Evolutionary conservation across 2,888 invertebrate species (phyloP), one percentile per base, ranked within the genome.

Genomic region (Acleris cristana): DNA sequence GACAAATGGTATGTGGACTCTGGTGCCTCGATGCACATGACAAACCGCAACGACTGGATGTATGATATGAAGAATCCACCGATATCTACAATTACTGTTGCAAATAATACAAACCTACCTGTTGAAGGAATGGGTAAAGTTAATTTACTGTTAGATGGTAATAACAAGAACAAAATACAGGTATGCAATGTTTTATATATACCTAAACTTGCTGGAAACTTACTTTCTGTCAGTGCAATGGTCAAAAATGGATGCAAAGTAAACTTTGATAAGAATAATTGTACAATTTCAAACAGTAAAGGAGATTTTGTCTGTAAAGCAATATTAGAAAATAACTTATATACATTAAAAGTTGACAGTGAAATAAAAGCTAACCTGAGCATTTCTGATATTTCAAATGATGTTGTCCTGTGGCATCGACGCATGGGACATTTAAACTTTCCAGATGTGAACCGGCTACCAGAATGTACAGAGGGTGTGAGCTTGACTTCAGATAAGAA

Each of bases 181-280:
- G 18, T 58, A 8, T 30, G n/a, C 48, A 30, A 58, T 58, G 58
- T 48, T 8, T n/a, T 48, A n/a, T 48, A 48, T 58, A 26, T 58
- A 26, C 58, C 58, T 16, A 8, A 23, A 1, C 5, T 48, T n/a
- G 26, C 26, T 2, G 26, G 48, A 18, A 58, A 66, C 16, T 44
- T 61, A 4, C 21, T 66, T 3, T 66, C 56, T n/a, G 70, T 70
- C 2, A 70, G 70, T 51, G 54, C 48, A 1, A 59, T 70, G 34
- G 58, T 45, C 8, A 55, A 69, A 21, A 70, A 53, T 70, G 70
- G 68, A 18, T 62, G 65, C 55, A n/a, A 65, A 40, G 54, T 69
- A n/a, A 23, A 49, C 19, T 69, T 69, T 51, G 51, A 23, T 19
- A 49, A 65, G 0, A 12, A 54, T 12, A 16, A 58, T 14, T 69